Evolutionary conservation across 1,140 invertebrate species (phyloP).

Genomic region (Dendrolimus punctatus): DNA sequence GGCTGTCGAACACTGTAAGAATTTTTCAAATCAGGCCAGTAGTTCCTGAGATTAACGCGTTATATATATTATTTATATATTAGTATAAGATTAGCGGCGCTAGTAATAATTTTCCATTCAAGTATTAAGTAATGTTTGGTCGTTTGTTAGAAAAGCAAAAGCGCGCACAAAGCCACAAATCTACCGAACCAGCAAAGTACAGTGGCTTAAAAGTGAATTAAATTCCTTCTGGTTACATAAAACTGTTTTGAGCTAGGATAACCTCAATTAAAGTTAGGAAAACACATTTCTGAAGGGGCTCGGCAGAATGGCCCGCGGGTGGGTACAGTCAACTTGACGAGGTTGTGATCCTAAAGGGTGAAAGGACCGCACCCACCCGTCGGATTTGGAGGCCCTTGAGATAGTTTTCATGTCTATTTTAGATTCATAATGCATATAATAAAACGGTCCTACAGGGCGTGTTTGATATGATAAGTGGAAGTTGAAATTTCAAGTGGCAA

Average conservation of each 20-base stretch:
- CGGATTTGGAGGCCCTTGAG: slow-evolving; percentile 11
- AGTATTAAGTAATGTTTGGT: too few species aligned
- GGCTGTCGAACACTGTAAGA: too few species aligned
- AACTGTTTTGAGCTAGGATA: slow-evolving; percentile 25
- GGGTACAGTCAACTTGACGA: slow-evolving; percentile 7
- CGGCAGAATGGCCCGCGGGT: slow-evolving; percentile 8
- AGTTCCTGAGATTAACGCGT: too few species aligned
- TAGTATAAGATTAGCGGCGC: too few species aligned
- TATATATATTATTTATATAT: too few species aligned
- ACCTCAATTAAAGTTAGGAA: slow-evolving; percentile 26
- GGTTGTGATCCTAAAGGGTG: slow-evolving; percentile 20
- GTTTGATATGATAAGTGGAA: too few species aligned
- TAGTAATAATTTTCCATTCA: too few species aligned
- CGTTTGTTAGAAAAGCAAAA: too few species aligned
- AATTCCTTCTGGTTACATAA: slow-evolving; percentile 14
- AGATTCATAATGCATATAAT: slow-evolving; percentile 8
- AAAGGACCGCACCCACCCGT: slow-evolving; percentile 10
- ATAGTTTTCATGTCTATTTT: slow-evolving; percentile 22
- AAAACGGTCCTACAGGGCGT: not conserved
- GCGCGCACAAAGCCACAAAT: too few species aligned
- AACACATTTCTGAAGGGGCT: slow-evolving; percentile 15
- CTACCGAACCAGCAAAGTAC: too few species aligned
- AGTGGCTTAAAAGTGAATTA: slow-evolving; percentile 4
- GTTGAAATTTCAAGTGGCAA: too few species aligned
- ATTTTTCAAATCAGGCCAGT: too few species aligned